Evolutionary conservation across 2,113 vertebrate genomes (phyloP).

Genomic region (Python bivittatus): DNA sequence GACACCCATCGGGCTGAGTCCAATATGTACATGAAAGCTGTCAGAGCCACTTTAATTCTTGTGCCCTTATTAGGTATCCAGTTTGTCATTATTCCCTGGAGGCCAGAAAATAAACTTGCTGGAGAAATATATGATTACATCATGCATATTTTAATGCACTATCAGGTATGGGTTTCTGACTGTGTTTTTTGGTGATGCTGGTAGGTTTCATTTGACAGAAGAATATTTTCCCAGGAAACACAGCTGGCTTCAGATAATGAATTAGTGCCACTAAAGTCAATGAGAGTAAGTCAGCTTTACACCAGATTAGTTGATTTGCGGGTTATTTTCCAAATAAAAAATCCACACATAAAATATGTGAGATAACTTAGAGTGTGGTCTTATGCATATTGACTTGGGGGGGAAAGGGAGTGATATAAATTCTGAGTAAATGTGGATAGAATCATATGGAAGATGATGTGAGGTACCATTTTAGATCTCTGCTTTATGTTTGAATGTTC

Average conservation of each 20-base stretch:
- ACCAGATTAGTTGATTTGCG: conserved; percentile 22
- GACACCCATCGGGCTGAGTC: conserved; percentile 90
- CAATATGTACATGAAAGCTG: conserved; percentile 98
- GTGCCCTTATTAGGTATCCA: conserved; percentile 96
- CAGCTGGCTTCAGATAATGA: conserved; percentile 18
- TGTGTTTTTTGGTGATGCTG: background rate
- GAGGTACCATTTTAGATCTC: background rate
- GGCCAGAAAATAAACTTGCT: conserved; percentile 88
- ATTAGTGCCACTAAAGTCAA: conserved; percentile 22
- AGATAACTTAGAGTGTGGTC: background rate
- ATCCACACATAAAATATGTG: conserved; percentile 5
- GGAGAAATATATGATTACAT: conserved; percentile 94
- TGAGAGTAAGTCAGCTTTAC: background rate
- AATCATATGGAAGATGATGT: background rate
- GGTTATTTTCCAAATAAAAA: conserved; percentile 1
- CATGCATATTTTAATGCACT: conserved; percentile 97
- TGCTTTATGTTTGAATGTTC: background rate
- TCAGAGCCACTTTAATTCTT: conserved; percentile 92
- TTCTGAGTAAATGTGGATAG: background rate
- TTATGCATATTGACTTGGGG: background rate
- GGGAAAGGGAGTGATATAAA: background rate
- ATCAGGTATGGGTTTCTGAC: conserved; percentile 82
- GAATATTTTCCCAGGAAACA: conserved; percentile 14
- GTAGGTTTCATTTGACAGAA: conserved; percentile 11
- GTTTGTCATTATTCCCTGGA: conserved; percentile 96